Conservation (phyloP, 2,888 invertebrate species). For the Heliconius ismenius region DNA sequence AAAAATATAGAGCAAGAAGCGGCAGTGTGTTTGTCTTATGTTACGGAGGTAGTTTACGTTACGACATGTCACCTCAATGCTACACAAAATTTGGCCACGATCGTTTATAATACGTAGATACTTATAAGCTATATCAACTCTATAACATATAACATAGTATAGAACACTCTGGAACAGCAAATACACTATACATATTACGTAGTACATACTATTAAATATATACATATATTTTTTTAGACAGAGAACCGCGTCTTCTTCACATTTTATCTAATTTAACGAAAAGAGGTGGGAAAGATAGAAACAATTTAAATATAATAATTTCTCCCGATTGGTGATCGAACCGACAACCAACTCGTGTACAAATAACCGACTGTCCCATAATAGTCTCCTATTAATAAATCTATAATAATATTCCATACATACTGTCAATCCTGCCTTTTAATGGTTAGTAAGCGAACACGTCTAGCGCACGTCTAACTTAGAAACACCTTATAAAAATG, state of each 20-base stretch:
- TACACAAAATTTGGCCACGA: slow-evolving; percentile 69
- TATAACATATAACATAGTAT: neutral
- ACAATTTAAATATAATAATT: too few species aligned
- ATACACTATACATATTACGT: neutral
- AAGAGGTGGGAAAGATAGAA: neutral
- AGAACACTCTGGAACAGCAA: slow-evolving; percentile 6
- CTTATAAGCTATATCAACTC: slow-evolving; percentile 13
- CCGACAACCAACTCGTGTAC: too few species aligned
- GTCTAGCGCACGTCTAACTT: neutral
- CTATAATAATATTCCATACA: too few species aligned
- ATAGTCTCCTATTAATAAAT: neutral
- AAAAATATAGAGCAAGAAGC: neutral
- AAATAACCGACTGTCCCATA: too few species aligned
- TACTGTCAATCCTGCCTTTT: neutral
- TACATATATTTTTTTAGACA: neutral
- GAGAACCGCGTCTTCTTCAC: neutral
- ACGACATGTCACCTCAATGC: slow-evolving; percentile 43
- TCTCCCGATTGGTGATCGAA: too few species aligned
- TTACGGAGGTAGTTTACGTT: slow-evolving; percentile 27
- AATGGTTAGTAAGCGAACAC: neutral
- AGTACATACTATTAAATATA: neutral
- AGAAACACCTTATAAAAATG: slow-evolving; percentile 12
- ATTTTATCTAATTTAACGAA: too few species aligned
- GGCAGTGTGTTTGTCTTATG: slow-evolving; percentile 1
- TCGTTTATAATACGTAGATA: slow-evolving; percentile 36